A percentile compares a stretch with the other conserved stretches of the same genome.
Conservation (phyloP, 1,140 invertebrate species). For the Melipona quadrifasciata region DNA sequence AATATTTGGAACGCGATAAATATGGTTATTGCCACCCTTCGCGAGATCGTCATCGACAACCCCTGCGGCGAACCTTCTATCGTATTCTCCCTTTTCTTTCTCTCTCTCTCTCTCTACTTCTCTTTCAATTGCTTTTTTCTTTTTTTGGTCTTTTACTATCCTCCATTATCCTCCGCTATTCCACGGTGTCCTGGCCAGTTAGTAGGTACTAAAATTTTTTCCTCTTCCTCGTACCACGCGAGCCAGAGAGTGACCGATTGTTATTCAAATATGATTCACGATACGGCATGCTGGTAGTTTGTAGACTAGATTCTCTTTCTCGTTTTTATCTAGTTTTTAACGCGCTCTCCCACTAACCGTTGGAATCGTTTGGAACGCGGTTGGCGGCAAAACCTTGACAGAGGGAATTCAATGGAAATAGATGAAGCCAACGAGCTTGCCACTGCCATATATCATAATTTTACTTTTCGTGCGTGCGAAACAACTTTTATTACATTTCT, state of each 20-base stretch:
- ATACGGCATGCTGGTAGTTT: neutral
- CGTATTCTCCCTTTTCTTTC: neutral
- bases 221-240: neutral
- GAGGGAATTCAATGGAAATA: neutral
- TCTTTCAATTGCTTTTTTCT: too few relatives aligned
- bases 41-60: conserved; percentile 60
- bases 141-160: too few relatives aligned
- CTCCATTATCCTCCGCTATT: too few relatives aligned
- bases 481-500: too few relatives aligned
- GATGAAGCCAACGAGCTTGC: neutral
- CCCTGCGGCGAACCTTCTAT: conserved; percentile 28
- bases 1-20: too few relatives aligned
- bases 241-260: neutral
- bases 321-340: conserved; percentile 23
- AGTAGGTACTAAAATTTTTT: neutral
- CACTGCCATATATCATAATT: neutral
- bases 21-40: conserved; percentile 25
- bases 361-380: neutral
- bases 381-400: neutral
- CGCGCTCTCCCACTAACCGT: neutral
- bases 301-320: neutral
- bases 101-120: neutral
- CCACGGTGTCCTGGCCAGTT: neutral
- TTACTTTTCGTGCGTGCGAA: neutral
- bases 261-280: conserved; percentile 22